Conservation (phyloP, 2,113 vertebrate genomes). For the Helogale parvula region DNA sequence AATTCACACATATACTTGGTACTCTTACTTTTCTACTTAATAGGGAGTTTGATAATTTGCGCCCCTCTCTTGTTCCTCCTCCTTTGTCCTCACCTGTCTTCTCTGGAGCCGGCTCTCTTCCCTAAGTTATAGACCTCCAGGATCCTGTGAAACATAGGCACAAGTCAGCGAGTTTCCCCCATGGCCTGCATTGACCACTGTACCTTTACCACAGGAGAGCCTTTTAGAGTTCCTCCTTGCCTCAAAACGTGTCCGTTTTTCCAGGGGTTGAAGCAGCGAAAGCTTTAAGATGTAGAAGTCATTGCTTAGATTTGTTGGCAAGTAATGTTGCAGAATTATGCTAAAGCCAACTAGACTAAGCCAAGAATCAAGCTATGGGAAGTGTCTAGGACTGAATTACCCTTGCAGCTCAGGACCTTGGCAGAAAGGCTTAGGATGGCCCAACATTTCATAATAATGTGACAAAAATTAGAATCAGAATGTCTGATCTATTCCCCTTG, state of each 20-base stretch:
- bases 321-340: not conserved
- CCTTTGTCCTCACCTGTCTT: not conserved
- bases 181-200: not conserved
- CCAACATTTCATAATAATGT: constrained; percentile 33
- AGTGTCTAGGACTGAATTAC: not conserved
- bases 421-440: constrained; percentile 32
- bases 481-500: constrained; percentile 72
- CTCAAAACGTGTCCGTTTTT: not conserved
- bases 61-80: not conserved
- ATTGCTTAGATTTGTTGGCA: not conserved
- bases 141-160: not conserved
- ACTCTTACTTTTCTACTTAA: not conserved
- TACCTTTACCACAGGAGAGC: not conserved
- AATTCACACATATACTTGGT: not conserved
- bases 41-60: not conserved
- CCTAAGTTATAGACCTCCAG: not conserved
- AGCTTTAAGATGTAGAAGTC: not conserved
- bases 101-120: not conserved
- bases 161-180: not conserved
- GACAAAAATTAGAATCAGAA: constrained; percentile 50
- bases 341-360: not conserved
- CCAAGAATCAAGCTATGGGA: not conserved
- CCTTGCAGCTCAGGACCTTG: not conserved
- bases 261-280: not conserved
- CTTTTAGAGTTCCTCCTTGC: not conserved